Evolutionary conservation across 2,797 vertebrate species (phyloP), one percentile per base, ranked within the genome.

Genomic region (Notoglanidium macrostoma): DNA sequence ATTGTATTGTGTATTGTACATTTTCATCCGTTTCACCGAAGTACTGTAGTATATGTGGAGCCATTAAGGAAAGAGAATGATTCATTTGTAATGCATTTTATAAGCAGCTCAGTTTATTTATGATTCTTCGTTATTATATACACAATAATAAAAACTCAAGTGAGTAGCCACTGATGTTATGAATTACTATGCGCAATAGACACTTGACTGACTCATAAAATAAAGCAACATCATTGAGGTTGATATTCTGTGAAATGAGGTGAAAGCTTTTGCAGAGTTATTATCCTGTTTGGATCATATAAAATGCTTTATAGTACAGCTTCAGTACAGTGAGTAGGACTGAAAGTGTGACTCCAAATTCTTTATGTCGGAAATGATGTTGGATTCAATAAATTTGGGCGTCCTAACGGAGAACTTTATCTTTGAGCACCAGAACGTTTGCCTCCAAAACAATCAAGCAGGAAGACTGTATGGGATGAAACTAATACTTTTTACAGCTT

Each of bases 201-300:
- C 80, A 67, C 44, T 82, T 32, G 44, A 67, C n/a, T 67, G 80
- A 82, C 59, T 82, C 61, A 82, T 82, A 65, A 82, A 82, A 29
- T 51, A 82, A 65, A 51, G 44, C 80, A 65, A 29, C 61, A 67
- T 17, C 26, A 49, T 19, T 29, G 44, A 82, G 23, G 59, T 26
- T 82, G n/a, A 82, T 82, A 29, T 67, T 49, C 44, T 67, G 29
- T 65, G 23, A 65, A 82, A 82, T 82, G 44, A 82, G 12, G 9
- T 65, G 61, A 32, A 65, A 82, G 79, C 44, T 54, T 82, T 65
- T 11, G 5, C 61, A 29, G 44, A 32, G 61, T 29, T 49, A 67
- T 65, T 29, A 32, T 51, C 26, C 10, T 32, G n/a, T 82, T 82
- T 49, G 40, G 59, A 82, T 82, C n/a, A 65, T 51, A 51, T 49